phyloP scores from a whole-genome alignment of 2,113 vertebrate genomes.

The Aphelocoma coerulescens region DNA sequence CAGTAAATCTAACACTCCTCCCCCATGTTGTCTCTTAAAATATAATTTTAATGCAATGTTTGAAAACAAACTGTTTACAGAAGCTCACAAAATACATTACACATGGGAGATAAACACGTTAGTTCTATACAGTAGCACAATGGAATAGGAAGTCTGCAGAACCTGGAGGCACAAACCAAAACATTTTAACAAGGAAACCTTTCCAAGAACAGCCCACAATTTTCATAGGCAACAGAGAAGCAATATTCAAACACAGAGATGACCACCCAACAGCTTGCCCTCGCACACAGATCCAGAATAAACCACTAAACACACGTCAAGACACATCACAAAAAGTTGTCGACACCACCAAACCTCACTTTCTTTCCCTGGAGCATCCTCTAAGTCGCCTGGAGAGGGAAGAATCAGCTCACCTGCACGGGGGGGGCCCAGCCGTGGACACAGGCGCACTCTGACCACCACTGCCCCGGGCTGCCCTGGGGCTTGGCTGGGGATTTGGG shows the following conservation, averaged over 20 bases:
- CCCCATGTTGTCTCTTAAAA: neutral
- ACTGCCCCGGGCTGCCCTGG: constrained; percentile 75
- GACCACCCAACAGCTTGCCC: neutral
- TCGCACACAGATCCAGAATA: neutral
- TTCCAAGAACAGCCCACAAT: neutral
- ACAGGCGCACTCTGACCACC: constrained; percentile 80
- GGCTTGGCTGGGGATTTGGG: constrained; percentile 54
- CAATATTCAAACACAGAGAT: neutral
- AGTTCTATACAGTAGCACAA: neutral
- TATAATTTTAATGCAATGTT: neutral
- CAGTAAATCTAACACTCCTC: neutral
- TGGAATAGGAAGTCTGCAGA: neutral
- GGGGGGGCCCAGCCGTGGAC: constrained; percentile 78
- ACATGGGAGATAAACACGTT: neutral
- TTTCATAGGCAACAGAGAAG: neutral
- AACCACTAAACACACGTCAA: neutral
- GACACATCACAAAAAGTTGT: constrained; percentile 18
- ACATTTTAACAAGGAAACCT: neutral
- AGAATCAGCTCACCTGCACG: constrained; percentile 81
- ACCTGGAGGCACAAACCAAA: neutral
- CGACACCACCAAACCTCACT: neutral
- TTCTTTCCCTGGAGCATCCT: constrained; percentile 31
- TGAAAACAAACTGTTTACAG: neutral
- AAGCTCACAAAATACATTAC: neutral
- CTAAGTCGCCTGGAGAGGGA: neutral